Evolutionary conservation across 2,888 invertebrate genomes (phyloP).

Genomic region (Amphiduros pacificus): DNA sequence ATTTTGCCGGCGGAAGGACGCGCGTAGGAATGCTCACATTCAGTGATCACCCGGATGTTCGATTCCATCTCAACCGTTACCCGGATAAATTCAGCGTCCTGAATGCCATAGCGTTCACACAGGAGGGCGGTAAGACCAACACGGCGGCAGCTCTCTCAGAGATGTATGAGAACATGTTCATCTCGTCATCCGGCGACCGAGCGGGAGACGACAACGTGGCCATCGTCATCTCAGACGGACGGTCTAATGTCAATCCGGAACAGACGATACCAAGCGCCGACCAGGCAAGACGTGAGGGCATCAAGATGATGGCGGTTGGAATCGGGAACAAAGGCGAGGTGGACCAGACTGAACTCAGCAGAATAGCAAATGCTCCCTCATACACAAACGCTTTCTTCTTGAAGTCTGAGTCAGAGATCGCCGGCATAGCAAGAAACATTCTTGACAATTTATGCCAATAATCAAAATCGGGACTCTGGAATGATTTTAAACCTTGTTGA

Average conservation of each 20-base stretch:
- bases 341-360: not conserved
- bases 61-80: conserved; percentile 46
- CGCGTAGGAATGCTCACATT: conserved; percentile 46
- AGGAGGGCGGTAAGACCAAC: conserved; percentile 48
- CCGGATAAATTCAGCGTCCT: conserved; percentile 37
- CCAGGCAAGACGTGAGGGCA: not conserved
- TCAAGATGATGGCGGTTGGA: not conserved
- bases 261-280: not conserved
- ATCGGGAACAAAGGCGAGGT: not conserved
- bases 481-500: no score
- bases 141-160: conserved; percentile 31
- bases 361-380: not conserved
- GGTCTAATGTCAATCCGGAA: not conserved
- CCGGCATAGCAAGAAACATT: not conserved
- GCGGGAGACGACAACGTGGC: not conserved
- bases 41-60: conserved; percentile 35
- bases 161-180: not conserved
- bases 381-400: not conserved
- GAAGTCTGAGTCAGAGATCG: not conserved
- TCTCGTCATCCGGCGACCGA: not conserved
- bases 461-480: no score
- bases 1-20: conserved; percentile 28
- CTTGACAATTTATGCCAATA: not conserved
- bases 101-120: conserved; percentile 46
- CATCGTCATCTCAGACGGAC: conserved; percentile 1